Evolutionary conservation across 2,888 invertebrate species (phyloP), one percentile per base, ranked within the genome.

Genomic region (Seira sanloemensis): DNA sequence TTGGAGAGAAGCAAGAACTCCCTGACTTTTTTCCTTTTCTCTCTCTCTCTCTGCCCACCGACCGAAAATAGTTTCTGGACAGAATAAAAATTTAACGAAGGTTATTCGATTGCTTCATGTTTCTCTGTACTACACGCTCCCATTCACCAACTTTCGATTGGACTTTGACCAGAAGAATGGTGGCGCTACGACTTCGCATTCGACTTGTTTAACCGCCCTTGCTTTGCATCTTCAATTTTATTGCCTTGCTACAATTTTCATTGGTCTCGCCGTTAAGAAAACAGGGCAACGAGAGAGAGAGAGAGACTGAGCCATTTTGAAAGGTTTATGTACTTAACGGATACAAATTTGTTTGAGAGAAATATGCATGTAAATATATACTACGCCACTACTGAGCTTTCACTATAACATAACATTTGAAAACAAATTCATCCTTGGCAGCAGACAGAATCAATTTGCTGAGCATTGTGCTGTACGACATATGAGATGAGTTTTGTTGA

Each of bases 1-100:
- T 80, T 80, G 72, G n/a, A n/a, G n/a, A n/a, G n/a, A n/a, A n/a
- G n/a, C 66, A 69, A 75, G 5, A 23, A 62, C 1, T n/a, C 75
- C 67, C 83, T 84, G 78, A 84, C 84, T 84, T 84, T 54, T 69
- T 27, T 69, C 37, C 7, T 19, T 27, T 25, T 73, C 23, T n/a
- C 5, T 54, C 19, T 25, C 54, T 25, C 12, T 54, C 50, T 50
- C 50, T 37, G 37, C 50, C 50, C n/a, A n/a, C n/a, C n/a, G 5
- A 16, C 24, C 19, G 18, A 18, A 68, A 37, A 7, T 68, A 25
- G 23, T 65, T 76, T 65, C 54, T n/a, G 46, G 68, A 75, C 66
- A 66, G 23, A 65, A 75, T 37, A 75, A 75, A 75, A 37, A 74
- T 62, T 62, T 62, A 21, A 62, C 62, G 21, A 62, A 62, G 62